Evolutionary conservation across 2,888 invertebrate genomes (phyloP).

Genomic region (Cylloceria caligata): DNA sequence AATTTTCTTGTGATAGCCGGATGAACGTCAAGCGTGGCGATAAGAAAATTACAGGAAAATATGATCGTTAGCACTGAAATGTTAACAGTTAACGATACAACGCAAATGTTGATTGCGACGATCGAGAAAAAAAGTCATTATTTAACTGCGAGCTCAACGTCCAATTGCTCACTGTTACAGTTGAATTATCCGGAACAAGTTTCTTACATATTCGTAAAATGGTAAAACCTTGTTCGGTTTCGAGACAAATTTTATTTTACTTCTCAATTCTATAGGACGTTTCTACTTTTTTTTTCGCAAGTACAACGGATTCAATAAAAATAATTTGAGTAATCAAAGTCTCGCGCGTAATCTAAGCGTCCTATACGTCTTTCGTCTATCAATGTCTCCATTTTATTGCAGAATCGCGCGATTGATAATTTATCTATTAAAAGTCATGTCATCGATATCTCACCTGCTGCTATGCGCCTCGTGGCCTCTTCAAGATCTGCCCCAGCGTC

Average conservation of each 20-base stretch:
- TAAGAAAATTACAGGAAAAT: conserved; percentile 1
- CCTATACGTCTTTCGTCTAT: neutral
- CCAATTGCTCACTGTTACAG: neutral
- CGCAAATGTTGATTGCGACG: neutral
- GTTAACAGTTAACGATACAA: neutral
- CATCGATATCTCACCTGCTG: conserved; percentile 87
- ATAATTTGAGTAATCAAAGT: neutral
- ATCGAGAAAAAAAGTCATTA: neutral
- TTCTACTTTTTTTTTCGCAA: neutral
- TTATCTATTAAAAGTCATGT: conserved; percentile 1
- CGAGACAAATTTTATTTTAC: neutral
- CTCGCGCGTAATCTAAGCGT: neutral
- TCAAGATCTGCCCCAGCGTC: conserved; percentile 91
- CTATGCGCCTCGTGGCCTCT: conserved; percentile 91
- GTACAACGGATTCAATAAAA: neutral
- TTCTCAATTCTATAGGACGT: neutral
- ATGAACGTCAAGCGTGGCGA: neutral
- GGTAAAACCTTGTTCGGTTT: no score
- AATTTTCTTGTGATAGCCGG: neutral
- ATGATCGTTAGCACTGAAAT: neutral
- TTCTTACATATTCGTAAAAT: neutral
- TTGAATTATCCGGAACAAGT: neutral
- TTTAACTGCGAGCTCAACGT: neutral
- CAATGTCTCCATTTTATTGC: neutral
- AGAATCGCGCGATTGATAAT: neutral